Percentiles rank a stretch among this genome's conserved stretches.
These are phyloP conservation scores for Leptopilina clavipes DNA, from an alignment of 1,140 invertebrate genomes.

Conservation along the genomic window DNA sequence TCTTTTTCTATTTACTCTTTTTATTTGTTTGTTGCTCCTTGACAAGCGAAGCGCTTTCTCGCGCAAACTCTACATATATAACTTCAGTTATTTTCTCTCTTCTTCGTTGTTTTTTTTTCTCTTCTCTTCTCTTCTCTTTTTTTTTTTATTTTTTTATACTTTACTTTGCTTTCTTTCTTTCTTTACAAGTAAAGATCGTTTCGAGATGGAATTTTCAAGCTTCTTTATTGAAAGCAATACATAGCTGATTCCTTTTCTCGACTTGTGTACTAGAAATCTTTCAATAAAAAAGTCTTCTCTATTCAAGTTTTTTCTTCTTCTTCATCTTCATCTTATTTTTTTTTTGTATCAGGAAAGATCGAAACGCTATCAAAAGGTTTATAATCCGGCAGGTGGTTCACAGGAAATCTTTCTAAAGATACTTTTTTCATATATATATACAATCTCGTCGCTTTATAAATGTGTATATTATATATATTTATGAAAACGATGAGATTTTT, in stretches of 20 bases:
- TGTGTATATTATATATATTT: no score
- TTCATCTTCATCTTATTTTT: no score
- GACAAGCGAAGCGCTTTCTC: slow-evolving; percentile 27
- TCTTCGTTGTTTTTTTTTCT: no score
- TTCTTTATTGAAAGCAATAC: slow-evolving; percentile 33
- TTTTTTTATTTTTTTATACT: no score
- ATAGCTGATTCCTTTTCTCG: slow-evolving; percentile 23
- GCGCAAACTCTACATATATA: neutral
- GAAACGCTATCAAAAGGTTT: slow-evolving; percentile 25
- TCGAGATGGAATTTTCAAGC: slow-evolving; percentile 25
- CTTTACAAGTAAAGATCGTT: slow-evolving; percentile 10
- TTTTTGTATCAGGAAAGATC: neutral
- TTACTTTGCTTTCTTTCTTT: neutral
- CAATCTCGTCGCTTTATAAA: no score
- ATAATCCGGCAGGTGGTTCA: slow-evolving; percentile 17
- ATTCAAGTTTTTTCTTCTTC: neutral
- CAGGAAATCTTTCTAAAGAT: no score
- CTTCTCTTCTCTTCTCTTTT: no score
- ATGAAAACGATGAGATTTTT: no score
- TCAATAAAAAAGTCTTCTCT: slow-evolving; percentile 27
- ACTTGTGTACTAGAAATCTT: slow-evolving; percentile 23
- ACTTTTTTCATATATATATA: slow-evolving; percentile 8
- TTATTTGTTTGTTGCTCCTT: slow-evolving; percentile 18
- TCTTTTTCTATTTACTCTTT: slow-evolving; percentile 28
- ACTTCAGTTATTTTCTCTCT: neutral